These are phyloP conservation scores for Cataglyphis altisquamis DNA, from an alignment of 2,888 invertebrate species.

Conservation along the genomic window DNA sequence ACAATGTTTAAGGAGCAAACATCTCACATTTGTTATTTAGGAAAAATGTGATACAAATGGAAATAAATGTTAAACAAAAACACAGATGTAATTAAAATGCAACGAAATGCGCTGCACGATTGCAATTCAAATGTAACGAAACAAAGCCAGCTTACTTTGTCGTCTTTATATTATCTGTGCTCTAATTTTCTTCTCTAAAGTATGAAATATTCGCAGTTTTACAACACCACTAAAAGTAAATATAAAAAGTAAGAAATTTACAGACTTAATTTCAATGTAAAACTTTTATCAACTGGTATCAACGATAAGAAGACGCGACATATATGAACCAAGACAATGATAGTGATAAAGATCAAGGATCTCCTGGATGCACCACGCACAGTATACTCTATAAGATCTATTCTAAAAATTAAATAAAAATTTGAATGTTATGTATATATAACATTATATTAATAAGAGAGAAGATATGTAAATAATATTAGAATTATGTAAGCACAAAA, in stretches of 20 bases:
- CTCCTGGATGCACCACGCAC: neutral
- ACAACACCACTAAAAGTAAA: neutral
- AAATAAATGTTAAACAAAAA: constrained; percentile 18
- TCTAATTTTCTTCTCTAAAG: constrained; percentile 10
- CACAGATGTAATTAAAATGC: constrained; percentile 13
- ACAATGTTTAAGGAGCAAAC: constrained; percentile 15
- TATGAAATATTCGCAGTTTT: neutral
- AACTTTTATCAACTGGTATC: constrained; percentile 11
- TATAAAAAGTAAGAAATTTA: constrained; percentile 23
- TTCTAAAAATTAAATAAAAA: neutral
- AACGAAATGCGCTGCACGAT: neutral
- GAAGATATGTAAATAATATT: neutral
- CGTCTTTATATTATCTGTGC: neutral
- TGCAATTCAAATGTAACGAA: constrained; percentile 27
- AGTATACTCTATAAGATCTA: neutral
- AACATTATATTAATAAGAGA: neutral
- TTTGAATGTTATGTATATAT: neutral
- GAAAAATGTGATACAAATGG: neutral
- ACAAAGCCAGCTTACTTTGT: neutral
- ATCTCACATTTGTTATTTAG: constrained; percentile 8
- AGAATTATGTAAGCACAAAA: neutral
- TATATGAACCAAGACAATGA: constrained; percentile 14
- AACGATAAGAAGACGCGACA: constrained; percentile 16
- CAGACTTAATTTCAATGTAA: neutral
- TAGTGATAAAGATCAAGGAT: constrained; percentile 21